Conservation (phyloP, 2,113 vertebrate species). For the Australoheros scitulus region DNA sequence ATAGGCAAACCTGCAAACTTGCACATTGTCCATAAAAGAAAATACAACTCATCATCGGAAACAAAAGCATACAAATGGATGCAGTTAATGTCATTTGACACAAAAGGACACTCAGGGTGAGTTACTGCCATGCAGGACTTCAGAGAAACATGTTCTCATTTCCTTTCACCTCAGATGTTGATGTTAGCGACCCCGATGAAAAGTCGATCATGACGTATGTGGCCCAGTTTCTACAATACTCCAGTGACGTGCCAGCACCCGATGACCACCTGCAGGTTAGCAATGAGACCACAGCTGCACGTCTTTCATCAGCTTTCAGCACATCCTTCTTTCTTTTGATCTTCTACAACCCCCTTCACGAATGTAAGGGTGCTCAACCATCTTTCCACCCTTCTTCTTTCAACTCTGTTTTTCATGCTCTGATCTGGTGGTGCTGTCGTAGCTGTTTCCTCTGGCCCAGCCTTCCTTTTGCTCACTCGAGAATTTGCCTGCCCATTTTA, state of each 20-base stretch:
- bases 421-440: slow-evolving; percentile 18
- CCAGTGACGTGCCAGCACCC: slow-evolving; percentile 73
- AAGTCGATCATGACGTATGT: slow-evolving; percentile 95
- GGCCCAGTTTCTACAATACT: slow-evolving; percentile 92
- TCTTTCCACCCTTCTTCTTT: not conserved
- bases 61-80: not conserved
- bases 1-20: not conserved
- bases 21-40: not conserved
- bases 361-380: not conserved
- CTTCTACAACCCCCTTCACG: not conserved
- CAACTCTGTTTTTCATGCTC: not conserved
- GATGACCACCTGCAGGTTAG: slow-evolving; percentile 81
- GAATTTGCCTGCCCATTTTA: slow-evolving; percentile 30
- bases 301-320: not conserved
- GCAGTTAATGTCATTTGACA: not conserved
- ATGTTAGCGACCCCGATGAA: slow-evolving; percentile 87
- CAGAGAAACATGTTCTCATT: not conserved
- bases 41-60: not conserved
- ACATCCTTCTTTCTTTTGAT: not conserved
- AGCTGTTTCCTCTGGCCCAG: slow-evolving; percentile 60
- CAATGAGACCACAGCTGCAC: not conserved
- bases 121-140: not conserved
- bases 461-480: slow-evolving; percentile 40
- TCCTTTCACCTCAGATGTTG: slow-evolving; percentile 81
- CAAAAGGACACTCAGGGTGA: not conserved